Conservation (phyloP, 2,113 vertebrate genomes). For the Thinocorus orbignyianus region DNA sequence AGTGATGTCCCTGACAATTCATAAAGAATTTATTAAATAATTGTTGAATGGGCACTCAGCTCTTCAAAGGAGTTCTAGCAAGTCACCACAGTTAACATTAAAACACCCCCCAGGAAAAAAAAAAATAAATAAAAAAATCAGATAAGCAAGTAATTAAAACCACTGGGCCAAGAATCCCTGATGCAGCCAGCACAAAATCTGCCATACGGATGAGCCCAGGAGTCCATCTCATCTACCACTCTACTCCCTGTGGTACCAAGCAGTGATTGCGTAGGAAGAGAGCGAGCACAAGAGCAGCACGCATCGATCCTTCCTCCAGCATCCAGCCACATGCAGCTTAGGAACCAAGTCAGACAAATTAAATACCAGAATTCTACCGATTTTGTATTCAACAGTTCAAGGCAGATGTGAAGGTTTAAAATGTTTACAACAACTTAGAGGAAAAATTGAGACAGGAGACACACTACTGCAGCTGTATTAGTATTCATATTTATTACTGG, state of each 20-base stretch:
- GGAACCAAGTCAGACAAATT: not conserved
- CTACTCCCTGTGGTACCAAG: fast-evolving
- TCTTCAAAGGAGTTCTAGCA: not conserved
- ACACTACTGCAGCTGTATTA: not conserved
- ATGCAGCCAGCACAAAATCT: not conserved
- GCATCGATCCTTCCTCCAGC: fast-evolving
- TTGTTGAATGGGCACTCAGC: not conserved
- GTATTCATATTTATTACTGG: not conserved
- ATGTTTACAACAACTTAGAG: not conserved
- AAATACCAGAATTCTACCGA: not conserved
- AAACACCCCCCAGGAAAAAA: not conserved
- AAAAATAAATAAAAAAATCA: not conserved
- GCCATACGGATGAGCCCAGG: not conserved
- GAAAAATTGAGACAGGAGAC: not conserved
- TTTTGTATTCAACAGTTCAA: not conserved
- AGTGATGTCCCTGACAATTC: not conserved
- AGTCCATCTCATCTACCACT: fast-evolving
- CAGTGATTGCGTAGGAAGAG: not conserved
- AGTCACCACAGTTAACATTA: not conserved
- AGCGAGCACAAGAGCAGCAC: not conserved
- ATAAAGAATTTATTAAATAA: not conserved
- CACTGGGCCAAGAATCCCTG: not conserved
- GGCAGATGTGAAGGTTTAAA: not conserved
- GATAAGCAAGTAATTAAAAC: not conserved
- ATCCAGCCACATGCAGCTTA: not conserved